Base-by-base conservation (phyloP, 2,113 vertebrate genomes). In the Grammomys surdaster region DNA sequence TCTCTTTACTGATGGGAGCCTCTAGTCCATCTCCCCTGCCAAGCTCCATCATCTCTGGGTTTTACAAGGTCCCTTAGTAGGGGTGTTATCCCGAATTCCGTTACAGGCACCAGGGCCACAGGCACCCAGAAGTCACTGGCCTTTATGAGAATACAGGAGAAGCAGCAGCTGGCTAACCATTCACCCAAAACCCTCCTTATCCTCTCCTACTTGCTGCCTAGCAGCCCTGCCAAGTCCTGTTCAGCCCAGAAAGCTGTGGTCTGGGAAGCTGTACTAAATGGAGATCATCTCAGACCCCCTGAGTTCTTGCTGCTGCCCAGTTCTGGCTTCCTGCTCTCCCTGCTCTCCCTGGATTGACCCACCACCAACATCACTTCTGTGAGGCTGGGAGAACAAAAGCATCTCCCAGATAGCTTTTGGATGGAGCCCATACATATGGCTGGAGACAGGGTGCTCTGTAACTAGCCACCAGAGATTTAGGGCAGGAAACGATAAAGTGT, bases 341-440 rank as follows among this genome's bases (percentile, higher is more conserved):
- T 22, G 4, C 3, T 36, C 22, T 67, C 5, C 33, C 92, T 54
- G 22, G 43, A 36, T 12, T 33, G 78, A 14, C 5, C 5, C 69
- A 13, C 58, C 70, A 13, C 24, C 0, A 13, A 22, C 3, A 4
- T 9, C 16, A 3, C 43, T 1, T 31, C 86, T 46, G 0, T 0
- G 3, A 17, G 11, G 10, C 22, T 60, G 22, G 14, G 8, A 40
- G 48, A 88, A 93, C 24, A 46, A 43, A 31, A 20, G 11, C 1
- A 90, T 26, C 31, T 24, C n/a, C 4, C 0, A 4, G 7, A 9
- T 20, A n/a, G n/a, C 11, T 51, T 26, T 3, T 46, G n/a, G 58
- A 26, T 51, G 22, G 26, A 80, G 12, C 43, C 75, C 65, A 24
- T 20, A 26, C 56, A 26, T 48, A 40, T 14, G 11, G 17, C 2